Evolutionary conservation across 1,140 invertebrate genomes (phyloP), one percentile per base, ranked within the genome.

Genomic region (Musca domestica): DNA sequence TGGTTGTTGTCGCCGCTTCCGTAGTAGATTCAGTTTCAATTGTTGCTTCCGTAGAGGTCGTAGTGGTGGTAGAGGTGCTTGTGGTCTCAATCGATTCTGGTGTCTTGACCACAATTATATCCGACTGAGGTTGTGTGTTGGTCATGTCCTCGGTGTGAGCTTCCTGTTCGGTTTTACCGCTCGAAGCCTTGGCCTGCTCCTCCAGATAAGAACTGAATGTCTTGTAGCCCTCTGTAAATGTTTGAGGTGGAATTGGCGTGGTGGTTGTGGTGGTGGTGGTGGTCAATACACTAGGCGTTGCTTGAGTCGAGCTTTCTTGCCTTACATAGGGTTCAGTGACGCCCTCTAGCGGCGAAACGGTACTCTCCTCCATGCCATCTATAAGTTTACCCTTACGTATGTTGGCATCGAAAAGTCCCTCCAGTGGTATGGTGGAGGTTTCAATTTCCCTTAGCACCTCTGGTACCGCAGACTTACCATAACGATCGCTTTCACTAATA

Each of bases 341-440:
- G 10, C 34, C 34, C 10, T 41, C 34, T n/a, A 4, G 3, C 0
- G 19, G 52, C 1, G 27, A 9, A 20, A 41, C 9, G 2, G 56
- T 23, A 17, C 17, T 19, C 12, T 49, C 46, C 6, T 65, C 64
- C 1, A 70, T 17, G 54, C 69, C 56, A 67, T 66, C 74, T 14
- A 80, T 64, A 54, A 73, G 71, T 67, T 81, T 74, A 49, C 71
- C 76, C 69, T 75, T 74, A 1, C 80, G 83, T 41, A 41, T 41
- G 34, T 85, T 83, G 9, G 84, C 84, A 74, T 86, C 85, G 71
- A 89, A 89, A 20, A 89, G 74, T 5, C 83, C 87, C 79, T 89
- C 87, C 70, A 89, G 75, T 27, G 88, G 81, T 69, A 89, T 85
- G 6, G 88, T 89, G 0, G 88, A 88, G 2, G 86, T 85, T 77